Evolutionary conservation across 2,888 invertebrate species (phyloP).

Genomic region (Synergus itoensis): DNA sequence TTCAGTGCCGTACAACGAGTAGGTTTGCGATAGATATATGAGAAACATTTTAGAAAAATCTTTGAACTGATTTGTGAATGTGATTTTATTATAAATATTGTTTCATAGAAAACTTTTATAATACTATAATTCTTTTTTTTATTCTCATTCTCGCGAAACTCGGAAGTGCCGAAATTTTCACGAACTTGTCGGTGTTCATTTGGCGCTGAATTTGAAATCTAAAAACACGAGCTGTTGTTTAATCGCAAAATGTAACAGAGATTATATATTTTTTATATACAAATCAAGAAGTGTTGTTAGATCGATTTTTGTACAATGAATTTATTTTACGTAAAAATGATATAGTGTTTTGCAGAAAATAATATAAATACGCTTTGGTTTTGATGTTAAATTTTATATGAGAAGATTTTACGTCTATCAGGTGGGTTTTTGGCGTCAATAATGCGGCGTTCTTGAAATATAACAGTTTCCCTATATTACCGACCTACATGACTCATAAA

Average conservation of each 20-base stretch:
- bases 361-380: not conserved
- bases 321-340: not conserved
- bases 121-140: not conserved
- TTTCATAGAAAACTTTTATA: not conserved
- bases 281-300: not conserved
- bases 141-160: not conserved
- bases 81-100: not conserved
- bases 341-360: not conserved
- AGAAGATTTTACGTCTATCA: not conserved
- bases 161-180: conserved; percentile 22
- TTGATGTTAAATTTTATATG: not conserved
- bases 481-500: not conserved
- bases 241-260: not conserved
- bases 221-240: not conserved
- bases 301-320: not conserved
- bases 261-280: not conserved
- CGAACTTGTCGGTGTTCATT: conserved; percentile 17
- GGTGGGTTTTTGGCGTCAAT: not conserved
- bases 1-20: not conserved
- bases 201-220: conserved; percentile 43
- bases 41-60: conserved; percentile 1
- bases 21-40: not conserved
- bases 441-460: not conserved
- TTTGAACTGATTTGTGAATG: not conserved
- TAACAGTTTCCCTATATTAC: not conserved